Base-by-base conservation (phyloP, 2,888 invertebrate genomes). In the Ctena decussata region DNA sequence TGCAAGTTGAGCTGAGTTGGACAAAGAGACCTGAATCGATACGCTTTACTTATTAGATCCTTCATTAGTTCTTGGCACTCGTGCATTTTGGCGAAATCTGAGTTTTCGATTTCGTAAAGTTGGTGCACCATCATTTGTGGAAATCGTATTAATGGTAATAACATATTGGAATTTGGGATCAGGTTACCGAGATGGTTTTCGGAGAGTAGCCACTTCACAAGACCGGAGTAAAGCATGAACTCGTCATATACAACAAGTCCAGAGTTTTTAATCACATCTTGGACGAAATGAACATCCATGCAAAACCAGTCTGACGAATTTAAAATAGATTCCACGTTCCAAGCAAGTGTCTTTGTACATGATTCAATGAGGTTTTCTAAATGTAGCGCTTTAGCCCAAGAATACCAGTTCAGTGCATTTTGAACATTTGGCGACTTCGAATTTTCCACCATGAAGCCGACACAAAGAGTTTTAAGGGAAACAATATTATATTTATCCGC, bases 401-500 rank as follows among this genome's bases (percentile, higher is more conserved):
- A 92, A 86, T 96, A 95, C 96, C 96, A 95, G 77, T 89, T 90
- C 57, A 95, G 87, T n/a, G 95, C 95, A 78, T 95, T 96, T 32
- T 89, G 85, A 1, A 95, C 94, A 39, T 93, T 92, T 0, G 95
- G 96, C 0, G 95, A 95, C 76, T 92, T 89, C 15, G 95, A 93
- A 82, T 96, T 93, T n/a, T 95, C 92, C 11, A 94, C 91, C 96
- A 96, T 96, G 88, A 95, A 96, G n/a, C 90, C 85, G 0, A 93
- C 92, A 80, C 95, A 95, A 46, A 96, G 89, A 5, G 88, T 82
- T 82, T 95, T 95, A 70, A 96, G 88, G 6, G 96, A 95, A 18
- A 87, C 85, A 15, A 96, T 96, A 74, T 95, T 93, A 89, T 96
- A 96, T 85, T 96, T 96, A 87, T 95, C 96, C 0, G 96, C 95